Conservation (phyloP, 2,113 vertebrate genomes). For the Spheniscus mendiculus region DNA sequence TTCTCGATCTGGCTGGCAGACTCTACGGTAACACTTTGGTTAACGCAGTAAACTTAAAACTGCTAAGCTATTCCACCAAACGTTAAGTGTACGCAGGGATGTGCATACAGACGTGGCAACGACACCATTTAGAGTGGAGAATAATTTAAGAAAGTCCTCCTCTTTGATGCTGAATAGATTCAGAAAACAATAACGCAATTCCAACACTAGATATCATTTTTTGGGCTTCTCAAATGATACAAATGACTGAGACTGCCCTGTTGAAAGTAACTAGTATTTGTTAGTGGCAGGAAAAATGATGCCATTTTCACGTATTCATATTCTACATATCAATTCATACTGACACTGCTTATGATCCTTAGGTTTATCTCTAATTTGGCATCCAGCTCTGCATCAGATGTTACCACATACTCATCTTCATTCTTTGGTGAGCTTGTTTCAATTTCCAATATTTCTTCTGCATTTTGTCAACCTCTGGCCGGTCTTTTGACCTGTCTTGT, state of each 20-base stretch:
- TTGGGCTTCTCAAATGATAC: background rate
- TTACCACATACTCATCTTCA: constrained; percentile 83
- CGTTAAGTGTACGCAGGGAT: background rate
- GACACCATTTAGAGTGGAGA: background rate
- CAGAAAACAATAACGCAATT: background rate
- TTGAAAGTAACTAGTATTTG: background rate
- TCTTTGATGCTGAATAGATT: background rate
- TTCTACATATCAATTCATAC: background rate
- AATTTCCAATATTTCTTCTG: constrained; percentile 89
- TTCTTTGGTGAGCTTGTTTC: constrained; percentile 86
- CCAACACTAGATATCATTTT: background rate
- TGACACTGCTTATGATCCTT: background rate
- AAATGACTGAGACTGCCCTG: background rate
- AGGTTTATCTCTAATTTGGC: constrained; percentile 80
- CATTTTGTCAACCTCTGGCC: constrained; percentile 82
- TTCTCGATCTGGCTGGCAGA: background rate
- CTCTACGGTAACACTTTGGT: background rate
- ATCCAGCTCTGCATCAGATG: constrained; percentile 83
- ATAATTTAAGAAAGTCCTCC: background rate
- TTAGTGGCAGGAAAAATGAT: background rate
- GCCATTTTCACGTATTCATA: background rate
- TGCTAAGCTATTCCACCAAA: background rate
- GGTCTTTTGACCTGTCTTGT: constrained; percentile 68
- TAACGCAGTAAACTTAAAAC: background rate
- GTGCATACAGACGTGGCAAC: fast-evolving